These are phyloP conservation scores for Amphilophus citrinellus DNA, from an alignment of 2,113 vertebrate species.

Conservation along the genomic window DNA sequence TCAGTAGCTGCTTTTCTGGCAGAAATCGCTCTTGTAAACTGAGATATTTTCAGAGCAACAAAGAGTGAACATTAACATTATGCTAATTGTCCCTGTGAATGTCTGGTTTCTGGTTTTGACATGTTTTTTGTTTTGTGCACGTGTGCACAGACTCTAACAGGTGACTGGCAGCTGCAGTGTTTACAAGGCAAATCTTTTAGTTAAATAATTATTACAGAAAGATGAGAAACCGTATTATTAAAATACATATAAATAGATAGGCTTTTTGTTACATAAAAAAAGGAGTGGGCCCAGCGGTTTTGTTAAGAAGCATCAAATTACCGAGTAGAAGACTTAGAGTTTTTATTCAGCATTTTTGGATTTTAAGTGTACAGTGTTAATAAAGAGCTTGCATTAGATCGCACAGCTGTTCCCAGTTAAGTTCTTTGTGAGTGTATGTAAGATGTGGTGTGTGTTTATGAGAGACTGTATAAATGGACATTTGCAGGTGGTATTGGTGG, in stretches of 20 bases:
- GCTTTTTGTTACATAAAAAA: no score
- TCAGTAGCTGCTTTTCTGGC: no score
- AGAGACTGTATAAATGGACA: neutral
- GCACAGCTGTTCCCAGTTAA: neutral
- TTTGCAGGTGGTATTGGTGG: constrained; percentile 39
- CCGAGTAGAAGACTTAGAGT: neutral
- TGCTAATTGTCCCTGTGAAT: constrained; percentile 13
- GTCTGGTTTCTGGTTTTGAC: neutral
- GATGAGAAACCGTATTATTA: no score
- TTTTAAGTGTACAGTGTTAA: neutral
- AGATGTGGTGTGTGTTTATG: constrained; percentile 6
- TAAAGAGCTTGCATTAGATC: constrained; percentile 1
- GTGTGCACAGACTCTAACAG: neutral
- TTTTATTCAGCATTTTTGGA: neutral
- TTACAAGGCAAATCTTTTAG: no score
- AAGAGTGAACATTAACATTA: neutral
- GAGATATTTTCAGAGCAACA: neutral
- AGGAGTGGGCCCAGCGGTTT: neutral
- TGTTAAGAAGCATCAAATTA: constrained; percentile 3
- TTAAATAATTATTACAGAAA: no score
- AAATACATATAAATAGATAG: no score
- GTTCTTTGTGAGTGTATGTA: constrained; percentile 5
- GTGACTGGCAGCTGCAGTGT: neutral
- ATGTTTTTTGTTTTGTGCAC: neutral
- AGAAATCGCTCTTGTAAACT: neutral